phyloP scores from a whole-genome alignment of 2,797 vertebrate species.

The Oreochromis mossambicus region DNA sequence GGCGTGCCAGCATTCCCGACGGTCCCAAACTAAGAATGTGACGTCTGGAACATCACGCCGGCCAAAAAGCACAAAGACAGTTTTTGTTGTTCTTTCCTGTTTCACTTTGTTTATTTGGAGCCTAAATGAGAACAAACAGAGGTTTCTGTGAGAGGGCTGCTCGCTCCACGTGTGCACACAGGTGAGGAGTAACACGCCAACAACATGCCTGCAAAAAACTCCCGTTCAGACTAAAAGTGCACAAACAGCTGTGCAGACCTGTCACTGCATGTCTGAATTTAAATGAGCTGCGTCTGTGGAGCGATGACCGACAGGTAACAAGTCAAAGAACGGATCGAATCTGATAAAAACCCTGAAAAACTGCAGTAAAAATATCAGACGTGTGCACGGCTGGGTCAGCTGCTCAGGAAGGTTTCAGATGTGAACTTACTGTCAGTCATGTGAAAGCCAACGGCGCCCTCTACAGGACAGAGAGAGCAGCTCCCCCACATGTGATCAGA shows the following conservation, averaged over 20 bases:
- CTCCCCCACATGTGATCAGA: not conserved
- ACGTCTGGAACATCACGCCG: not conserved
- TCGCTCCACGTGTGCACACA: not conserved
- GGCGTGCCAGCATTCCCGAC: not conserved
- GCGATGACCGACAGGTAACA: not conserved
- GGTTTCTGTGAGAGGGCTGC: not conserved
- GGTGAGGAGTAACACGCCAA: not conserved
- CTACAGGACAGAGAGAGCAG: not conserved
- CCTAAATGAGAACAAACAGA: not conserved
- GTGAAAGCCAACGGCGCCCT: conserved; percentile 4
- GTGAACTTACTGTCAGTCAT: not conserved
- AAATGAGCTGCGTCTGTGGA: not conserved
- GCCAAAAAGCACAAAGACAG: not conserved
- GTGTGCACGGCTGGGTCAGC: not conserved
- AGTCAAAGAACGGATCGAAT: not conserved
- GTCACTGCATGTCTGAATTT: not conserved
- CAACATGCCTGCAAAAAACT: not conserved
- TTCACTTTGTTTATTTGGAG: not conserved
- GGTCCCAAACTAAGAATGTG: not conserved
- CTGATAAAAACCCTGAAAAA: not conserved
- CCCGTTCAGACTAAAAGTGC: not conserved
- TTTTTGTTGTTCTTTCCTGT: not conserved
- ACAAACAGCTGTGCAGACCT: not conserved
- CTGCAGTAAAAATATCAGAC: not conserved
- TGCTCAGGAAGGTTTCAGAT: not conserved